A percentile compares a stretch with the other conserved stretches of the same genome.
phyloP scores from a whole-genome alignment of 2,797 vertebrate genomes.

The Meriones psammophilus region DNA sequence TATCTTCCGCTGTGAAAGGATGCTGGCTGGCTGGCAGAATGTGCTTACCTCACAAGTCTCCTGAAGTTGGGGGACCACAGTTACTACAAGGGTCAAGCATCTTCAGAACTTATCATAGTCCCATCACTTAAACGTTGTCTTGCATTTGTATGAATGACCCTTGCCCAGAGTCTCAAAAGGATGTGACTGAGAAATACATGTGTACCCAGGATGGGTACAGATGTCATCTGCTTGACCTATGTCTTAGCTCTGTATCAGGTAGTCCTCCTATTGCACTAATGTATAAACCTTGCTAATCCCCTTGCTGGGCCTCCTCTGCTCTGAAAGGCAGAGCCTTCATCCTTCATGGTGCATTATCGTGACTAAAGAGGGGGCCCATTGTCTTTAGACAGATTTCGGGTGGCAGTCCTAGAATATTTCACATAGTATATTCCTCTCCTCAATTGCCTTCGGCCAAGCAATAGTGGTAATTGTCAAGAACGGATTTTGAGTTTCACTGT shows the following conservation, averaged over 20 bases:
- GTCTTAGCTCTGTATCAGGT: background rate
- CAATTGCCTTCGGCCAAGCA: constrained; percentile 46
- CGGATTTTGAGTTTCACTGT: constrained; percentile 67
- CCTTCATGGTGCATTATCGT: background rate
- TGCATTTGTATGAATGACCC: constrained; percentile 21
- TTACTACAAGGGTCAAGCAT: background rate
- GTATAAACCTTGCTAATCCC: background rate
- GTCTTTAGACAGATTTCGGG: background rate
- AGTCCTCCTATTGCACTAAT: background rate
- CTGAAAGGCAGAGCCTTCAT: background rate
- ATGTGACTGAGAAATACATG: background rate
- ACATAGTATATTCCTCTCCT: background rate
- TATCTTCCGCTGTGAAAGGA: background rate
- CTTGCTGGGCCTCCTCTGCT: background rate
- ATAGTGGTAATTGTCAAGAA: constrained; percentile 69
- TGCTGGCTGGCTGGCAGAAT: background rate
- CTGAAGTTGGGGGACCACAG: background rate
- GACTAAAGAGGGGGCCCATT: background rate
- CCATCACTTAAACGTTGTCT: background rate
- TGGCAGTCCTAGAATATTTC: constrained; percentile 11
- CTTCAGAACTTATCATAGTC: background rate
- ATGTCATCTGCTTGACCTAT: background rate
- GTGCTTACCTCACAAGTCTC: background rate
- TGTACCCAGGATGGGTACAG: background rate
- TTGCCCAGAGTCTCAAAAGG: background rate